These are phyloP conservation scores for Bibio marci DNA, from an alignment of 2,888 invertebrate genomes.

Conservation along the genomic window DNA sequence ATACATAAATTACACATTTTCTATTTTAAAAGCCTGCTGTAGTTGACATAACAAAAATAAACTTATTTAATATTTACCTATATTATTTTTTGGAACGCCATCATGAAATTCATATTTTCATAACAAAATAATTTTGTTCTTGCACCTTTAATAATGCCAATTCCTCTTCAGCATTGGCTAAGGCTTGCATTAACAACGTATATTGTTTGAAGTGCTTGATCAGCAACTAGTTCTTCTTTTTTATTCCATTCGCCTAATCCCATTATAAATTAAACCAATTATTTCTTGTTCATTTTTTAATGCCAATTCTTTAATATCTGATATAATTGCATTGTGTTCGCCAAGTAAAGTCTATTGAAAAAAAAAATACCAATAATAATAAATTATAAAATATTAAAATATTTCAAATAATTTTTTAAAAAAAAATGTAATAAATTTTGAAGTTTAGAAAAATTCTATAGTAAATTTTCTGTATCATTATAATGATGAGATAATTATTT, in stretches of 20 bases:
- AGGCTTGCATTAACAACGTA: slow-evolving; percentile 71
- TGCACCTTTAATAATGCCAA: slow-evolving; percentile 81
- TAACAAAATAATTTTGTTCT: slow-evolving; percentile 97
- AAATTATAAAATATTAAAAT: too few species aligned
- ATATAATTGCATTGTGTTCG: slow-evolving; percentile 70
- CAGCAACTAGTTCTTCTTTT: slow-evolving; percentile 90
- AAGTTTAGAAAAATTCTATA: too few species aligned
- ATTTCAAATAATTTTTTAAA: too few species aligned
- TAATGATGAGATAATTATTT: too few species aligned
- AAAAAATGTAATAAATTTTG: too few species aligned
- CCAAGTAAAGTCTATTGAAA: slow-evolving; percentile 51
- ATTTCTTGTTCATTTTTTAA: slow-evolving; percentile 79
- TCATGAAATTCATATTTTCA: slow-evolving; percentile 98
- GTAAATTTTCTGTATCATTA: too few species aligned
- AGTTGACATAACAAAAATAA: slow-evolving; percentile 19
- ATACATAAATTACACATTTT: too few species aligned
- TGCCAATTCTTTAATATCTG: slow-evolving; percentile 75
- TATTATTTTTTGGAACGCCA: slow-evolving; percentile 93
- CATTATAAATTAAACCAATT: slow-evolving; percentile 88
- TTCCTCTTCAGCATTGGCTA: slow-evolving; percentile 74
- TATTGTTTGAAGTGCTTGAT: slow-evolving; percentile 86
- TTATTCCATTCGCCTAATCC: slow-evolving; percentile 95
- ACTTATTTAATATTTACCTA: slow-evolving; percentile 93
- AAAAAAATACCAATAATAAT: slow-evolving; percentile 23
- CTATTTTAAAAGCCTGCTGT: too few species aligned